A percentile compares a stretch with the other conserved stretches of the same genome.
These are phyloP conservation scores for Coturnix japonica DNA, from an alignment of 2,113 vertebrate species.

Conservation along the genomic window DNA sequence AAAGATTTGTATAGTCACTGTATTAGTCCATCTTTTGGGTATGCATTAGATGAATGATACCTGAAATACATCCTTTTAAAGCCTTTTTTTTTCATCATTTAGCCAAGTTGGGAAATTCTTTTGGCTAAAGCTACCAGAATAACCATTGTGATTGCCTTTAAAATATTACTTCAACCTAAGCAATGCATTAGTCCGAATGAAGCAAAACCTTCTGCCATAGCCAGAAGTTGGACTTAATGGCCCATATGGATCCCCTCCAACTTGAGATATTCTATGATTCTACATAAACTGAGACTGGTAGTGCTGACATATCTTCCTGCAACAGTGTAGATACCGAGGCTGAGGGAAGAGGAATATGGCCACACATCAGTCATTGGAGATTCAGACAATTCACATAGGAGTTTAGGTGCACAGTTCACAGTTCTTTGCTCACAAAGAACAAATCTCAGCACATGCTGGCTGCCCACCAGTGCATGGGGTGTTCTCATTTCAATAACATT, in stretches of 20 bases:
- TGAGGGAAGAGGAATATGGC: neutral
- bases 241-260: no score
- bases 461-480: neutral
- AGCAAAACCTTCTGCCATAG: neutral
- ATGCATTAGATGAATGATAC: neutral
- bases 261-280: no score
- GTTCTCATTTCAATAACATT: neutral
- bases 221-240: no score
- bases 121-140: neutral
- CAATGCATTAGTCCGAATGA: neutral
- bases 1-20: neutral
- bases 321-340: neutral
- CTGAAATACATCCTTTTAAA: fast-evolving
- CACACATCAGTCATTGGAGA: neutral
- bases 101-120: neutral
- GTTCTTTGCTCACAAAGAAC: neutral
- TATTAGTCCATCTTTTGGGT: neutral
- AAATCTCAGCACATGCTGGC: neutral
- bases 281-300: neutral
- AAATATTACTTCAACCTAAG: neutral
- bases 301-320: no score
- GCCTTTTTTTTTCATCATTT: neutral
- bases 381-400: neutral
- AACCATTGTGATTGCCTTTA: neutral
- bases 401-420: neutral